Percentiles rank a stretch among this genome's conserved stretches.
Conservation (phyloP, 2,113 vertebrate species). For the Hippocampus zosterae region DNA sequence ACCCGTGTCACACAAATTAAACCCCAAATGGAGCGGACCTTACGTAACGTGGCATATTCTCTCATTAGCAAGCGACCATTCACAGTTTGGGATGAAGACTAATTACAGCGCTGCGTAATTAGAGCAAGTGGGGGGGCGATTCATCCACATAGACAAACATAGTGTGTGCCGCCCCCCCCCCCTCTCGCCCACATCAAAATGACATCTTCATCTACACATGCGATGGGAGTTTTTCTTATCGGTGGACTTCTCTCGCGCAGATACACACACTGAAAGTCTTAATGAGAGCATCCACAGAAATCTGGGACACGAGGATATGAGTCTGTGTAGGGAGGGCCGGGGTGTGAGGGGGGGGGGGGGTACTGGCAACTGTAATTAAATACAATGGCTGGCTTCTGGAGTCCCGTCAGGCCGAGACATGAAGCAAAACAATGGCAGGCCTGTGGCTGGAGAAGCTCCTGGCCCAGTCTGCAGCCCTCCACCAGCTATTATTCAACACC, state of each 20-base stretch:
- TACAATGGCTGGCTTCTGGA: conserved; percentile 72
- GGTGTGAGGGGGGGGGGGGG: conserved; percentile 39
- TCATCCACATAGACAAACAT: conserved; percentile 31
- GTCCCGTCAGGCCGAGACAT: conserved; percentile 55
- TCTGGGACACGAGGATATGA: conserved; percentile 71
- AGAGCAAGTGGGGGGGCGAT: conserved; percentile 29
- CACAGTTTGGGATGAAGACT: conserved; percentile 37
- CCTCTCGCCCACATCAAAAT: conserved; percentile 17
- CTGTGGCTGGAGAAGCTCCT: conserved; percentile 55
- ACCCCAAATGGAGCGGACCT: conserved; percentile 52
- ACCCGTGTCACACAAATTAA: conserved; percentile 58
- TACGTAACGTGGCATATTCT: conserved; percentile 61
- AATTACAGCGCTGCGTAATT: conserved; percentile 49
- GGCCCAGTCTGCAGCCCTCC: conserved; percentile 33
- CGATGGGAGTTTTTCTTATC: conserved; percentile 35
- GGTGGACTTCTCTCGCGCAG: conserved; percentile 19
- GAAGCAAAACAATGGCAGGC: conserved; percentile 65
- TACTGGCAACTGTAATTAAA: conserved; percentile 71
- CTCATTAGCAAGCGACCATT: conserved; percentile 56
- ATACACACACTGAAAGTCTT: conserved; percentile 44
- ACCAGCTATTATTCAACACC: conserved; percentile 51
- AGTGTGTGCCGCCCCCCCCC: conserved; percentile 9
- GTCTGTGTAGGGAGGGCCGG: conserved; percentile 29
- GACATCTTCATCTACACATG: conserved; percentile 13
- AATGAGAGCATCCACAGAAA: conserved; percentile 72